These are phyloP conservation scores for Labeo catla DNA, from an alignment of 2,113 vertebrate species.

Conservation along the genomic window DNA sequence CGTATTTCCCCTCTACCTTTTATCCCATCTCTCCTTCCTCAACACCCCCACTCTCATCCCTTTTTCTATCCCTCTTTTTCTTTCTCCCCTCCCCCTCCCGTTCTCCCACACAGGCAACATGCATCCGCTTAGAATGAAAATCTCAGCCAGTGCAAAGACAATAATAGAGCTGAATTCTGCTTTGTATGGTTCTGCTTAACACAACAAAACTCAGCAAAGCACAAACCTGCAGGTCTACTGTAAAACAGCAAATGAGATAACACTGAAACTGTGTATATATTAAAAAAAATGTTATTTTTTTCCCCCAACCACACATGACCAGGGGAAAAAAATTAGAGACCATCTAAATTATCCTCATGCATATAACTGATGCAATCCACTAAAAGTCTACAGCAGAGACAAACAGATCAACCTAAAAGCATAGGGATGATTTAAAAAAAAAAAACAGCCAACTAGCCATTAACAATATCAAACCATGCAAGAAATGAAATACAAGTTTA, in stretches of 20 bases:
- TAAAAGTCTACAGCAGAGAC: neutral
- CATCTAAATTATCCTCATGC: neutral
- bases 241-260: neutral
- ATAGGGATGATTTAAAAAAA: neutral
- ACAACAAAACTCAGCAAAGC: slow-evolving; percentile 14
- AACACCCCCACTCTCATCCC: neutral
- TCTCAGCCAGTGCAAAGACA: slow-evolving; percentile 18
- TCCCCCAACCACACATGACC: too few species aligned
- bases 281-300: too few species aligned
- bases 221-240: neutral
- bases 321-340: neutral
- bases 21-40: slow-evolving; percentile 35
- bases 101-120: slow-evolving; percentile 56
- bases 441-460: neutral
- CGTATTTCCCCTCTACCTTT: slow-evolving; percentile 21
- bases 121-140: slow-evolving; percentile 43
- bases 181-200: neutral
- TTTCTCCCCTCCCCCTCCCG: neutral
- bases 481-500: neutral
- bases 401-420: neutral
- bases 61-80: neutral
- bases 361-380: neutral
- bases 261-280: too few species aligned
- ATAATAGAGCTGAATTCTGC: slow-evolving; percentile 19
- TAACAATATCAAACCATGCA: neutral